These are phyloP conservation scores for Perca flavescens DNA, from an alignment of 2,113 vertebrate genomes.

Conservation along the genomic window DNA sequence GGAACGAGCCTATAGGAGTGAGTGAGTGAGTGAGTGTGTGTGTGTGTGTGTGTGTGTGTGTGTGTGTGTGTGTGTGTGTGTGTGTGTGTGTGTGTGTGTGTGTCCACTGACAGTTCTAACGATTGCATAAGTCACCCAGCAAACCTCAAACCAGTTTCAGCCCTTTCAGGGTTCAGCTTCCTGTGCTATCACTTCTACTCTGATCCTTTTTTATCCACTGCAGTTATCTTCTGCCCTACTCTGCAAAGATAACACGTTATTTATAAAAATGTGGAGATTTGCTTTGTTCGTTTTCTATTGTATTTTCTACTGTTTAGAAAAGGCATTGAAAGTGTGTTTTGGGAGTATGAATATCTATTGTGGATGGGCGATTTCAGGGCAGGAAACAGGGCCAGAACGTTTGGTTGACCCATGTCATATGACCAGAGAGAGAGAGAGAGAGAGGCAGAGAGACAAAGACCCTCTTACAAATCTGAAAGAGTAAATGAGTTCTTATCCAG, in stretches of 20 bases:
- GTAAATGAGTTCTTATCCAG: conserved; percentile 59
- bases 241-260: background rate
- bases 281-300: background rate
- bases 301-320: conserved; percentile 8
- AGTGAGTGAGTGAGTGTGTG: conserved; percentile 17
- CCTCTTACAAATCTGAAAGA: conserved; percentile 60
- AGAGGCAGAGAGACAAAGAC: conserved; percentile 67
- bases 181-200: conserved; percentile 30
- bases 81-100: conserved; percentile 14
- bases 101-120: conserved; percentile 59
- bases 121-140: conserved; percentile 56
- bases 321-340: conserved; percentile 31
- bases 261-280: background rate
- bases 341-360: conserved; percentile 36
- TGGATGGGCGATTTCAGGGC: conserved; percentile 45
- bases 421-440: conserved; percentile 63
- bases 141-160: conserved; percentile 51
- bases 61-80: conserved; percentile 17
- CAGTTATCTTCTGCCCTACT: background rate
- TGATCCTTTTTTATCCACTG: background rate
- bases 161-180: conserved; percentile 51
- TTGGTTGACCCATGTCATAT: conserved; percentile 74
- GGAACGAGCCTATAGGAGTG: conserved; percentile 3
- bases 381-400: conserved; percentile 63
- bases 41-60: conserved; percentile 16